Conservation (phyloP, 2,888 invertebrate genomes). For the Lithophane ornitopus region DNA sequence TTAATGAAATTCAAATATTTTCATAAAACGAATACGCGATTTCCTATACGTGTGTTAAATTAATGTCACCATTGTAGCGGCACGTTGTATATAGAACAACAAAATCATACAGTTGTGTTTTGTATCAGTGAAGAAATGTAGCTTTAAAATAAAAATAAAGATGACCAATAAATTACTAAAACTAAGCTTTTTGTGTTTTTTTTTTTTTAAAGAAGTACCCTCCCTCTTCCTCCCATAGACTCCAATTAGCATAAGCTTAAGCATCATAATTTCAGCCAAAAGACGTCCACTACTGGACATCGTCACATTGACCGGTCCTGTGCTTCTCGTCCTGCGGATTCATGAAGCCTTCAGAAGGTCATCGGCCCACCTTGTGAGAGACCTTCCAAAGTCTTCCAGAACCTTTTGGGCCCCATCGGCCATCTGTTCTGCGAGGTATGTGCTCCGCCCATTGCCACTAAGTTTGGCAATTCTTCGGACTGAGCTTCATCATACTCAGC, state of each 20-base stretch:
- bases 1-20: too few relatives aligned
- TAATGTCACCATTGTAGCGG: too few relatives aligned
- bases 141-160: constrained; percentile 16
- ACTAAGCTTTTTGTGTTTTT: background rate
- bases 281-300: background rate
- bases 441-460: background rate
- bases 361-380: background rate
- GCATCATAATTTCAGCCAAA: background rate
- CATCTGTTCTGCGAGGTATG: background rate
- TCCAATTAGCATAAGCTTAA: background rate
- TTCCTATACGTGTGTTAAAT: too few relatives aligned
- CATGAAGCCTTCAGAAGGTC: background rate
- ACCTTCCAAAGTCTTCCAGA: background rate
- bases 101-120: background rate
- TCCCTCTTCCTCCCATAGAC: background rate
- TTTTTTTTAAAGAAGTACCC: too few relatives aligned
- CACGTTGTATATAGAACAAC: background rate
- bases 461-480: background rate
- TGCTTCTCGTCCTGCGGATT: background rate
- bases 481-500: background rate
- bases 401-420: background rate
- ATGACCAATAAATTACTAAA: constrained; percentile 3
- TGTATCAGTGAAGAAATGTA: constrained; percentile 2
- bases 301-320: background rate
- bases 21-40: too few relatives aligned